Conservation (phyloP, 2,888 invertebrate genomes). For the Oligia fasciuncula region DNA sequence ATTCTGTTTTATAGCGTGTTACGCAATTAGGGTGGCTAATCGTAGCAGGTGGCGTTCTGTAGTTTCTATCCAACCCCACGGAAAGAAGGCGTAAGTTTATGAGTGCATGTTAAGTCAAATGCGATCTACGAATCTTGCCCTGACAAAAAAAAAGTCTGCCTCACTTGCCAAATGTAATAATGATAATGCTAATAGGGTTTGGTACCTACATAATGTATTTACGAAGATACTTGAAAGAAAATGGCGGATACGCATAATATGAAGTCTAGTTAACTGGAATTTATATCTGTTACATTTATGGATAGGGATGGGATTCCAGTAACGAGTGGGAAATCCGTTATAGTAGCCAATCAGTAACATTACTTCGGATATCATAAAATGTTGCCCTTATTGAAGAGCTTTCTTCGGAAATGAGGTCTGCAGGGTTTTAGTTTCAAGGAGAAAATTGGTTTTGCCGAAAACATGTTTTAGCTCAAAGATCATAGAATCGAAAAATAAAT, state of each 20-base stretch:
- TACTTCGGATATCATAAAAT: constrained; percentile 11
- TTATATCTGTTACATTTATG: constrained; percentile 15
- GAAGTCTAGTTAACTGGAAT: constrained; percentile 5
- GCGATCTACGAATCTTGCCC: background rate
- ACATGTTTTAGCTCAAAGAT: background rate
- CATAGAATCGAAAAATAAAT: no score
- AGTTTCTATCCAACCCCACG: no score
- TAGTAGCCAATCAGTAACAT: constrained; percentile 42
- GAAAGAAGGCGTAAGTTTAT: no score
- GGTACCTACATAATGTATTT: background rate
- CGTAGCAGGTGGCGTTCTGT: no score
- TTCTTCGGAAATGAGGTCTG: background rate
- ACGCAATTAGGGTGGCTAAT: no score
- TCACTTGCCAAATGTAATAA: background rate
- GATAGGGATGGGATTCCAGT: constrained; percentile 9
- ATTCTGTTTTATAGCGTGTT: no score
- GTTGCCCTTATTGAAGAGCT: background rate
- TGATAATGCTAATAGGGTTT: background rate
- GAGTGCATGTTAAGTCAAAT: background rate
- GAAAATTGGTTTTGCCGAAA: background rate
- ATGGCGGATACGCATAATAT: background rate
- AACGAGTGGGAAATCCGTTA: constrained; percentile 25
- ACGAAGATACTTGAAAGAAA: background rate
- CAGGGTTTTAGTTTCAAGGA: background rate
- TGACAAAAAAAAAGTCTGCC: background rate